A percentile compares a stretch with the other conserved stretches of the same genome.
These are phyloP conservation scores for Lophotis ruficrista DNA, from an alignment of 2,113 vertebrate species.

Conservation along the genomic window DNA sequence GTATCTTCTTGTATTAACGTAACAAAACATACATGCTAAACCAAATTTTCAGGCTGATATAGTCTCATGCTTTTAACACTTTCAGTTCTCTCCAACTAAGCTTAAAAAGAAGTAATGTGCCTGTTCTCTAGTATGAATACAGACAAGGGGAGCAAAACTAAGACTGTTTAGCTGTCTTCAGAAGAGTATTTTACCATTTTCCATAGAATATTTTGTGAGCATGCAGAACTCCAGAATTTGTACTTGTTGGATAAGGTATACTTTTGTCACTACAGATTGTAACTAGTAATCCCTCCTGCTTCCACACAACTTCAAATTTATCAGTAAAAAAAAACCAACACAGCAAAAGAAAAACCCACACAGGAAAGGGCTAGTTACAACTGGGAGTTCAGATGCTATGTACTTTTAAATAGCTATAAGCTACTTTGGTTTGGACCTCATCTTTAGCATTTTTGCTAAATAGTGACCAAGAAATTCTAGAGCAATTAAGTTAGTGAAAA, in stretches of 20 bases:
- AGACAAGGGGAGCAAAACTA: neutral
- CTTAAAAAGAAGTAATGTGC: neutral
- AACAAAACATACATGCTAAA: neutral
- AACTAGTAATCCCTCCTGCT: neutral
- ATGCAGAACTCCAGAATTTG: neutral
- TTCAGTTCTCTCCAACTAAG: neutral
- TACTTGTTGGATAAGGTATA: neutral
- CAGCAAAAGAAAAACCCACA: constrained; percentile 20
- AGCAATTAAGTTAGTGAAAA: neutral
- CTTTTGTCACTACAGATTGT: neutral
- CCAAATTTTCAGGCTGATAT: neutral
- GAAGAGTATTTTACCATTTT: neutral
- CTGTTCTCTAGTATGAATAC: neutral
- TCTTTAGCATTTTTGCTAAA: neutral
- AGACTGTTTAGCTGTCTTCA: neutral
- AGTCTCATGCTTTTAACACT: neutral
- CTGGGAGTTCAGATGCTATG: neutral
- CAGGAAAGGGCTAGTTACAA: constrained; percentile 13
- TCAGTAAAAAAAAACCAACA: neutral
- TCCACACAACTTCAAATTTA: constrained; percentile 14
- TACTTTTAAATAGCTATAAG: neutral
- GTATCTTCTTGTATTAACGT: neutral
- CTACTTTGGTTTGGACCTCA: neutral
- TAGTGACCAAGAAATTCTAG: neutral
- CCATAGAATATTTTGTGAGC: neutral